Evolutionary conservation across 2,113 vertebrate genomes (phyloP).

Genomic region (Lontra canadensis): DNA sequence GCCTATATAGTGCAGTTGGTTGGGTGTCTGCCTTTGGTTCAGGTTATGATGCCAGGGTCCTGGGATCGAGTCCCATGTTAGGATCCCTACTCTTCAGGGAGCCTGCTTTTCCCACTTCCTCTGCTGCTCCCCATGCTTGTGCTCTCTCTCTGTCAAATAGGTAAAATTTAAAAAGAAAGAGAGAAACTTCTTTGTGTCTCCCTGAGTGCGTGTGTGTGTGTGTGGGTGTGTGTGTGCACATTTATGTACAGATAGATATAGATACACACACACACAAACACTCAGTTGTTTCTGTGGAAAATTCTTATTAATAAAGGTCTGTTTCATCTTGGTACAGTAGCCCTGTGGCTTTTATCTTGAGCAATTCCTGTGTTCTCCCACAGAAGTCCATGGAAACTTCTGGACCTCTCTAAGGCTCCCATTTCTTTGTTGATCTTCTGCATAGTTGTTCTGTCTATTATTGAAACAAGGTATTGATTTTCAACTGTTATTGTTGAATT

Average conservation of each 20-base stretch:
- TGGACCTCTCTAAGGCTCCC: background rate
- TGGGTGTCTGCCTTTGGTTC: too few relatives aligned
- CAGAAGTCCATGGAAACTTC: background rate
- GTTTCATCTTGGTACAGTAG: background rate
- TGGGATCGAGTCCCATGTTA: too few relatives aligned
- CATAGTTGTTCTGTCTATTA: background rate
- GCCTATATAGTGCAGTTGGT: too few relatives aligned
- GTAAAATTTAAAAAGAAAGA: too few relatives aligned
- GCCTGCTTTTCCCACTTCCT: too few relatives aligned
- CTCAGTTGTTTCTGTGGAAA: background rate
- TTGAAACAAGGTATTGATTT: background rate
- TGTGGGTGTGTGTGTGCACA: background rate
- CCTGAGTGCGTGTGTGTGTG: background rate
- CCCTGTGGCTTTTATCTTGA: background rate
- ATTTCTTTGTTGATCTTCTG: background rate
- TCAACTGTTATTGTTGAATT: background rate
- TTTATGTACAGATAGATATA: background rate
- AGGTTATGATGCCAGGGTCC: too few relatives aligned
- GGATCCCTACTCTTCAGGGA: too few relatives aligned
- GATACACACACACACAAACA: background rate
- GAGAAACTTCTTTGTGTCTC: too few relatives aligned
- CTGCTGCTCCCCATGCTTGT: too few relatives aligned
- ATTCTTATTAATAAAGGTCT: background rate
- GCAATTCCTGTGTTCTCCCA: background rate
- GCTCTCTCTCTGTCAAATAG: too few relatives aligned